Evolutionary conservation across 2,888 invertebrate genomes (phyloP).

Genomic region (Tetragonisca angustula): DNA sequence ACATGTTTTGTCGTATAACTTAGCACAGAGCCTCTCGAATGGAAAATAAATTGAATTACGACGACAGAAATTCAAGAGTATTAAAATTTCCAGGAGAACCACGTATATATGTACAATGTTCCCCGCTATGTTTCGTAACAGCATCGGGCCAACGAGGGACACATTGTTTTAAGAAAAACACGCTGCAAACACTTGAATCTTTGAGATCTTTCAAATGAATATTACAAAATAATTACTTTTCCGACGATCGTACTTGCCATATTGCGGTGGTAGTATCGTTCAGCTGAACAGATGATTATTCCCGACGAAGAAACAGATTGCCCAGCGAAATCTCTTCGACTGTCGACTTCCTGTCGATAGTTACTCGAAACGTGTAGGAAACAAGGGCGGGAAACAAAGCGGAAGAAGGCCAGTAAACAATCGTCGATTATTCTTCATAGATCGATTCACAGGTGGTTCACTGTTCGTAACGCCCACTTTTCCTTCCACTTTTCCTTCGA

Average conservation of each 20-base stretch:
- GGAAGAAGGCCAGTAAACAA: not conserved
- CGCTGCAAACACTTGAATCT: not conserved
- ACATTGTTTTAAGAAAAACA: not conserved
- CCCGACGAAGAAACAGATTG: not conserved
- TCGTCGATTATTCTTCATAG: not conserved
- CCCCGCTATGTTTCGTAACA: not conserved
- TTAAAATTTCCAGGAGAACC: not conserved
- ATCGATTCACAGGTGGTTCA: slow-evolving; percentile 57
- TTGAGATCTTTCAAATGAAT: not conserved
- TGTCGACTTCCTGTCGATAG: not conserved
- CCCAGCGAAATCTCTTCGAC: not conserved
- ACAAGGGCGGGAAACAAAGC: slow-evolving; percentile 4
- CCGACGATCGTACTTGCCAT: slow-evolving; percentile 35
- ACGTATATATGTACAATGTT: not conserved
- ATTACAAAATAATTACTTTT: not conserved
- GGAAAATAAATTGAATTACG: too few relatives aligned
- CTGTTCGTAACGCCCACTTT: slow-evolving; percentile 2
- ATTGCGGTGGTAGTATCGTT: slow-evolving; percentile 22
- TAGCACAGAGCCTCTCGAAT: too few relatives aligned
- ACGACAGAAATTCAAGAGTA: too few relatives aligned
- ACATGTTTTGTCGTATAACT: too few relatives aligned
- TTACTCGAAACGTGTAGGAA: not conserved
- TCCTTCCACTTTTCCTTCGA: not conserved
- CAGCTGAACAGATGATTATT: not conserved
- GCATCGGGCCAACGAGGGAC: too few relatives aligned